Percentiles rank a stretch among this genome's conserved stretches.
phyloP scores from a whole-genome alignment of 2,113 vertebrate species.

The Leptosomus discolor region DNA sequence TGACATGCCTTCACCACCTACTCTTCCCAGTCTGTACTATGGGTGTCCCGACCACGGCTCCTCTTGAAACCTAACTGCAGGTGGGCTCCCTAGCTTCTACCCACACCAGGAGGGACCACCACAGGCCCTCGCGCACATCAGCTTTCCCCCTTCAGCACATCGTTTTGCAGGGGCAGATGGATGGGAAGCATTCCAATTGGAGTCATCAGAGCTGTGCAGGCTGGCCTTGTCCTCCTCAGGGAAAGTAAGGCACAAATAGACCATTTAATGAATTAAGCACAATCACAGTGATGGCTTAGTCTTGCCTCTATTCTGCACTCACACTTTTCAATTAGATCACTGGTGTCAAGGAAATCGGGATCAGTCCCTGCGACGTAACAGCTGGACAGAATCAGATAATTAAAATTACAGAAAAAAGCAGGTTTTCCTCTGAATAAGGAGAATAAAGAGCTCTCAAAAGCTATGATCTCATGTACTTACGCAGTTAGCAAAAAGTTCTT shows the following conservation, averaged over 20 bases:
- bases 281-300: neutral
- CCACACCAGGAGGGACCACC: neutral
- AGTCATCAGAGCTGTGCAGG: neutral
- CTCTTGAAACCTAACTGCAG: neutral
- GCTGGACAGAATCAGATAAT: neutral
- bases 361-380: neutral
- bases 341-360: neutral
- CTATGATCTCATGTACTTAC: neutral
- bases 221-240: neutral
- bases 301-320: neutral
- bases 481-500: neutral
- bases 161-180: neutral
- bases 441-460: neutral
- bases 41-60: neutral
- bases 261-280: neutral
- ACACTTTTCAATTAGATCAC: neutral
- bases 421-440: neutral
- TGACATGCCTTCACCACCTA: neutral
- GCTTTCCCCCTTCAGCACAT: neutral
- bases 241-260: neutral
- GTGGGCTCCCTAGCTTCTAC: neutral
- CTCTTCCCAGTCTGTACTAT: fast-evolving
- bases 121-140: neutral
- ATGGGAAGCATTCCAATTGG: neutral
- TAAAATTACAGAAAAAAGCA: neutral